Conservation (phyloP, 2,113 vertebrate genomes). For the Scalopus aquaticus region DNA sequence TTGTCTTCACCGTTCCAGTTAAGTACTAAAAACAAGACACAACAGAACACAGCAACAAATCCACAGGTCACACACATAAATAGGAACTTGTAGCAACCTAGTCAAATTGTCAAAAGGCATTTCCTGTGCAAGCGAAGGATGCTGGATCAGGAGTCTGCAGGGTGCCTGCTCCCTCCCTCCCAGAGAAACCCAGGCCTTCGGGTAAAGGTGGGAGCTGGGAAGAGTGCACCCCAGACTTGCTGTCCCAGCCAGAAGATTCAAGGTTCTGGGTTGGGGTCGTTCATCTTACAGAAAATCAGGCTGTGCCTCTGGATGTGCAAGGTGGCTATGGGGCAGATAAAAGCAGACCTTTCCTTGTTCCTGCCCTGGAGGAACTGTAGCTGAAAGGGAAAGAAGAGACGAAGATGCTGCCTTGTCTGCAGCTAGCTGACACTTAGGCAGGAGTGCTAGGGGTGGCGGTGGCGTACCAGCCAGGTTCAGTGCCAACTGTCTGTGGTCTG, state of each 20-base stretch:
- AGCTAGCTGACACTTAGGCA: not conserved
- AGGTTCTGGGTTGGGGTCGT: not conserved
- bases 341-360: not conserved
- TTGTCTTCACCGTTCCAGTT: not conserved
- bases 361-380: not conserved
- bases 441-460: fast-evolving
- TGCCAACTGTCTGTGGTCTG: fast-evolving
- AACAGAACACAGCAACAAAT: not conserved
- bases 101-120: not conserved
- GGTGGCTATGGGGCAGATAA: not conserved
- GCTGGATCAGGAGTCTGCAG: not conserved
- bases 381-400: not conserved
- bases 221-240: not conserved
- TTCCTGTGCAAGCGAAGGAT: not conserved
- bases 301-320: not conserved
- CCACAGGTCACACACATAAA: not conserved
- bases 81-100: not conserved
- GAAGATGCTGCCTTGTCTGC: not conserved
- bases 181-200: not conserved
- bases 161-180: not conserved
- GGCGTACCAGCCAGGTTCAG: fast-evolving
- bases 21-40: not conserved
- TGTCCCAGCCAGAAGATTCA: not conserved
- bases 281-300: not conserved
- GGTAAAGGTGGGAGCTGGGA: not conserved